These are phyloP conservation scores for Tinea pellionella DNA, from an alignment of 2,888 invertebrate species.

Conservation along the genomic window DNA sequence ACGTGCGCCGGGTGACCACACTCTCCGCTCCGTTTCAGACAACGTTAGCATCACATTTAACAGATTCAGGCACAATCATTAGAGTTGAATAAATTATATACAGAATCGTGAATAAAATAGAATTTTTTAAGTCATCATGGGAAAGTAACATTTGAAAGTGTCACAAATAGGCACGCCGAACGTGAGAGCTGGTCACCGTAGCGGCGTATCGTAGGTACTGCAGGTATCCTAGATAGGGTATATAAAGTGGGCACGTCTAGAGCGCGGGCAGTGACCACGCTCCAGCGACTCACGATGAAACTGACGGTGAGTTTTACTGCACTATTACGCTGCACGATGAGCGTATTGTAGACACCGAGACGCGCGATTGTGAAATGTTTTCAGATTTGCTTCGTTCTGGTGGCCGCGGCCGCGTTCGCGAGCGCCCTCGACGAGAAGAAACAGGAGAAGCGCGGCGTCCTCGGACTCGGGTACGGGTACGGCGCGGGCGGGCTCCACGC, in stretches of 20 bases:
- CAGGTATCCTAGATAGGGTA: background rate
- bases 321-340: too few relatives aligned
- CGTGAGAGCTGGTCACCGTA: background rate
- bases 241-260: background rate
- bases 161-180: too few relatives aligned
- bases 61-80: too few relatives aligned
- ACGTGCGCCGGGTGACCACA: background rate
- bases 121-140: too few relatives aligned
- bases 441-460: constrained; percentile 14
- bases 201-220: too few relatives aligned
- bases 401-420: background rate
- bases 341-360: too few relatives aligned
- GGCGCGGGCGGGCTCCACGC: constrained; percentile 17
- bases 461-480: constrained; percentile 23
- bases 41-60: too few relatives aligned
- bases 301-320: background rate
- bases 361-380: too few relatives aligned
- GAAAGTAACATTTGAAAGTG: too few relatives aligned
- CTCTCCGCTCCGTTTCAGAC: too few relatives aligned
- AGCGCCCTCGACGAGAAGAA: constrained; percentile 15
- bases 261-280: background rate
- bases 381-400: background rate
- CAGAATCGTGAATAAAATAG: too few relatives aligned
- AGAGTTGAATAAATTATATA: too few relatives aligned
- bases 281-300: background rate